A percentile compares a stretch with the other conserved stretches of the same genome.
Conservation (phyloP, 2,113 vertebrate species). For the Odocoileus hemionus region DNA sequence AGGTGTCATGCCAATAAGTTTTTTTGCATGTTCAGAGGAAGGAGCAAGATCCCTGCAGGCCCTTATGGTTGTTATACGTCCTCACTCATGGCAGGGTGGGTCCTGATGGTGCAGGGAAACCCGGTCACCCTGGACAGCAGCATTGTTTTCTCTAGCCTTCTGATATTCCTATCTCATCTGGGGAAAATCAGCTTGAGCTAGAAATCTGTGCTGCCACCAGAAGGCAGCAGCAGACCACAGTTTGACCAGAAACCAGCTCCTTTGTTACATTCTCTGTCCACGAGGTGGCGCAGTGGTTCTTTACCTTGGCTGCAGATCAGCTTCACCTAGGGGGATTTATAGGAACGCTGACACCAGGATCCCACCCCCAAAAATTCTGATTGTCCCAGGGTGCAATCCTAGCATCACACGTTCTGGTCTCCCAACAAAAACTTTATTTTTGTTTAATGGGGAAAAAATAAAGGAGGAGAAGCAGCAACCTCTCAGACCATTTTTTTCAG, state of each 20-base stretch:
- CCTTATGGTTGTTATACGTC: background rate
- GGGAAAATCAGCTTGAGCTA: background rate
- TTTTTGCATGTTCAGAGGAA: background rate
- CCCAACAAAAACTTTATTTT: background rate
- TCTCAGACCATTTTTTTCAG: background rate
- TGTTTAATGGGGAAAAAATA: background rate
- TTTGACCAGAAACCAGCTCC: background rate
- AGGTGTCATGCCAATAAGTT: background rate
- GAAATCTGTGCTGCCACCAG: background rate
- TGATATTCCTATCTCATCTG: background rate
- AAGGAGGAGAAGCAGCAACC: background rate
- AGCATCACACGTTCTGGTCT: background rate
- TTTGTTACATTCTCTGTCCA: background rate
- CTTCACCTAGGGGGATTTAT: background rate
- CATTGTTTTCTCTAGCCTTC: background rate
- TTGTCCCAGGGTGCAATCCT: background rate
- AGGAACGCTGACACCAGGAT: background rate
- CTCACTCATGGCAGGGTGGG: background rate
- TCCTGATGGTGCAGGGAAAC: background rate
- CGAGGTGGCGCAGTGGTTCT: background rate
- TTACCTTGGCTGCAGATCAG: background rate
- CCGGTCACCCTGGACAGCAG: rapidly evolving
- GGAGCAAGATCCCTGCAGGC: background rate
- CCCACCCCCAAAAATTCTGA: background rate
- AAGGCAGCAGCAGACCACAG: background rate